Evolutionary conservation across 2,888 invertebrate species (phyloP).

Genomic region (Syrista parreyssii): DNA sequence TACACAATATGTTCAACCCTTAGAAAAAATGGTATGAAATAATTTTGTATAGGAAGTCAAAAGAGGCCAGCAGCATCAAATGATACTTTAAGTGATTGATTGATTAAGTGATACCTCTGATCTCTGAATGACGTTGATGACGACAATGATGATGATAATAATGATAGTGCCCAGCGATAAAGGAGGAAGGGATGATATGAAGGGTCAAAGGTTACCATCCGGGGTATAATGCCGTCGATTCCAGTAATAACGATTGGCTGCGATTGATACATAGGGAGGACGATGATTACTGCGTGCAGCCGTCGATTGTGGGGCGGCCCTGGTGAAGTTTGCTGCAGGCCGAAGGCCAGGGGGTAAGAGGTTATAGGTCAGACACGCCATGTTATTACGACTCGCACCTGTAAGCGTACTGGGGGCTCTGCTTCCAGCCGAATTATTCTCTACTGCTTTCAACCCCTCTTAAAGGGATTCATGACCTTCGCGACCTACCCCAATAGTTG

Average conservation of each 20-base stretch:
- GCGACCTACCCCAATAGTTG: too few species aligned
- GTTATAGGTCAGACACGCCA: slow-evolving; percentile 58
- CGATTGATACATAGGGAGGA: slow-evolving; percentile 60
- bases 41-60: too few species aligned
- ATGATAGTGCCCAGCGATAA: too few species aligned
- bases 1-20: too few species aligned
- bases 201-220: slow-evolving; percentile 4
- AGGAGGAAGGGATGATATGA: not conserved
- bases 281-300: slow-evolving; percentile 55
- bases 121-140: too few species aligned
- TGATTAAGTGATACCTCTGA: too few species aligned
- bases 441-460: not conserved
- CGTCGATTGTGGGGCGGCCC: slow-evolving; percentile 39
- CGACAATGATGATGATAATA: too few species aligned
- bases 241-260: slow-evolving; percentile 56
- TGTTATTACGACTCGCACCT: slow-evolving; percentile 65
- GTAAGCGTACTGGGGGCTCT: slow-evolving; percentile 34
- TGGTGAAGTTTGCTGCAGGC: slow-evolving; percentile 50
- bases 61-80: too few species aligned
- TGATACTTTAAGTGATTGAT: too few species aligned
- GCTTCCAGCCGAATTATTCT: slow-evolving; percentile 4
- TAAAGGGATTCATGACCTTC: not conserved
- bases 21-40: too few species aligned
- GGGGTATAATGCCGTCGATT: slow-evolving; percentile 45
- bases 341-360: slow-evolving; percentile 46